Percentiles rank a stretch among this genome's conserved stretches.
phyloP scores from a whole-genome alignment of 37 sponge, comb jelly and placozoan species.

The Lycopodina hypogea region DNA sequence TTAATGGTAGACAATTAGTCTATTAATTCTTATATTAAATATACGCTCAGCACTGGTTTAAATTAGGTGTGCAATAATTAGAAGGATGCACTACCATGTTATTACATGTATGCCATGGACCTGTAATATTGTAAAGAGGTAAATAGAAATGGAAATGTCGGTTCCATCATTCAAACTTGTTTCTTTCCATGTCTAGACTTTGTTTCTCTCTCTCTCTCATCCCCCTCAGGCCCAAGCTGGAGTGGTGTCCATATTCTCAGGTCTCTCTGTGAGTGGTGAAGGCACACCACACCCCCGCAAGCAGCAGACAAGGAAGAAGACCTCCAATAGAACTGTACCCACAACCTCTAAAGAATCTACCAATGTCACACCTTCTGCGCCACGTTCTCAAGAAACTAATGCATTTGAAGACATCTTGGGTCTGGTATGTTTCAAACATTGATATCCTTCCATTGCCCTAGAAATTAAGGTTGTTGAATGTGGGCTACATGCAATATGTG shows the following conservation, averaged over 20 bases:
- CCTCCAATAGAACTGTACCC: background rate
- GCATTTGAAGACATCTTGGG: conserved; percentile 33
- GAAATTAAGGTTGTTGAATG: no score
- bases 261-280: conserved; percentile 32
- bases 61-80: no score
- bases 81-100: no score
- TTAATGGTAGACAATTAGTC: background rate
- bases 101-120: no score
- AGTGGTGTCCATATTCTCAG: conserved; percentile 22
- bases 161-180: no score
- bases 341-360: background rate
- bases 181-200: no score
- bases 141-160: no score
- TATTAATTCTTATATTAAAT: background rate
- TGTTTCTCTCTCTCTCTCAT: no score
- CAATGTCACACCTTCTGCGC: background rate
- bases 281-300: background rate
- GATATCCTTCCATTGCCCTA: no score
- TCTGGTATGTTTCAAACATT: conserved; percentile 9
- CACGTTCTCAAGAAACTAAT: background rate
- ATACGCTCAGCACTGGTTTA: no score
- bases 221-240: background rate
- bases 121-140: no score
- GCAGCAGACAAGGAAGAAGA: conserved; percentile 4
- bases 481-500: no score